These are phyloP conservation scores for Empidonax traillii DNA, from an alignment of 2,113 vertebrate species.

Conservation along the genomic window DNA sequence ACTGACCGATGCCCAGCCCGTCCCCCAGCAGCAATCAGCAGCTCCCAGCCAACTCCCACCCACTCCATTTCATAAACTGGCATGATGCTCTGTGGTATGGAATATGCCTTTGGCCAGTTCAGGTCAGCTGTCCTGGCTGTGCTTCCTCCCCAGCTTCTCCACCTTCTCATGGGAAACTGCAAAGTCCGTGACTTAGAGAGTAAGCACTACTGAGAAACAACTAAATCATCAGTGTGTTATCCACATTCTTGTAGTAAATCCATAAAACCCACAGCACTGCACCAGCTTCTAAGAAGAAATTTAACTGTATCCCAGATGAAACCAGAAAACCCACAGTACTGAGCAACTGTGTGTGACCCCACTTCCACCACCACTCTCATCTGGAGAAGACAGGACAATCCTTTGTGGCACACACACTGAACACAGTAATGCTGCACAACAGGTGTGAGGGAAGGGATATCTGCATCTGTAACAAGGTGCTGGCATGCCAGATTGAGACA, in stretches of 20 bases:
- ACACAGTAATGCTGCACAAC: background rate
- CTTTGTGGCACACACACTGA: background rate
- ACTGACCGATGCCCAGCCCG: background rate
- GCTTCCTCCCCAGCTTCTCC: background rate
- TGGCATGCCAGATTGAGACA: background rate
- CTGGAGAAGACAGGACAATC: background rate
- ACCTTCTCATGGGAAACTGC: background rate
- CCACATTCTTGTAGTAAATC: background rate
- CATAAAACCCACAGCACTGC: background rate
- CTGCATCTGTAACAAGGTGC: background rate
- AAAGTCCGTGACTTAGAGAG: background rate
- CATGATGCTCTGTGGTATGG: background rate
- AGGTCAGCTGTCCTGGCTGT: background rate
- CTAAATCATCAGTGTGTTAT: background rate
- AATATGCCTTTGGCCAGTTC: background rate
- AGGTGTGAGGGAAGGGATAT: background rate
- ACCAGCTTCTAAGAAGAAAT: background rate
- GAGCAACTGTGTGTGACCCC: background rate
- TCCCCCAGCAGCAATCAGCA: background rate
- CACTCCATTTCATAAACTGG: background rate
- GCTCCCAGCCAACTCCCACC: background rate
- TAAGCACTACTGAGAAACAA: background rate
- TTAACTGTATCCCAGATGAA: background rate
- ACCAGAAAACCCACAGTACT: rapidly evolving
- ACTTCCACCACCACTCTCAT: background rate